Evolutionary conservation across 2,797 vertebrate species (phyloP), one percentile per base, ranked within the genome.

Genomic region (Knipowitschia caucasica): DNA sequence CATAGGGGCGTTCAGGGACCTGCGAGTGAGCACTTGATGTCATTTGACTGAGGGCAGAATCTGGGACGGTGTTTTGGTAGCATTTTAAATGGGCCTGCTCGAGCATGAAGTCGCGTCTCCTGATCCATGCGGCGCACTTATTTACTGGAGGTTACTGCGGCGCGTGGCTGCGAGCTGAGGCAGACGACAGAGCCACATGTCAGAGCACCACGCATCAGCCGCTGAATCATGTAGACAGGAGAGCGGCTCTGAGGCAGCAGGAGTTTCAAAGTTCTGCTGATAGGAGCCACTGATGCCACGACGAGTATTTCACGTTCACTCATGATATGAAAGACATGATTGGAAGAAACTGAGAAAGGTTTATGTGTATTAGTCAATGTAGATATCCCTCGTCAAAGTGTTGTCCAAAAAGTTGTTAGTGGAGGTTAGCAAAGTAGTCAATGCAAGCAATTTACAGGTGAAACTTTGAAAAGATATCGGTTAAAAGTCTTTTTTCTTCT

Each of bases 21-120:
- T 85, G 82, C 84, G 86, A 84, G 85, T 73, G 84, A 82, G 69
- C 80, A 75, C 84, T 86, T 76, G 69, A 81, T 82, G 83, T 85
- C 76, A 69, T 80, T 83, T 85, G 81, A 85, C 83, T 82, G 80
- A 77, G 84, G 84, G 82, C 78, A 75, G 80, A 82, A 81, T 82
- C 77, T 82, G 69, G 78, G 81, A 79, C 78, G 72, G 62, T 81
- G 74, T 84, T 86, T 86, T 81, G 77, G 78, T 86, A 77, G 80
- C 78, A 82, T 87, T 83, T 85, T 85, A 82, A 83, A 85, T 81
- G 81, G 50, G 75, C 78, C 53, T 77, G 73, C 73, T 88, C 83
- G 55, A 85, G 86, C 84, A 67, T 78, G 73, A 78, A 81, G 77
- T 86, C 80, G 74, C 73, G 71, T 80, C 75, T 77, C 71, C 64